phyloP scores from a whole-genome alignment of 2,113 vertebrate genomes.

The Psilopsiagon aurifrons region DNA sequence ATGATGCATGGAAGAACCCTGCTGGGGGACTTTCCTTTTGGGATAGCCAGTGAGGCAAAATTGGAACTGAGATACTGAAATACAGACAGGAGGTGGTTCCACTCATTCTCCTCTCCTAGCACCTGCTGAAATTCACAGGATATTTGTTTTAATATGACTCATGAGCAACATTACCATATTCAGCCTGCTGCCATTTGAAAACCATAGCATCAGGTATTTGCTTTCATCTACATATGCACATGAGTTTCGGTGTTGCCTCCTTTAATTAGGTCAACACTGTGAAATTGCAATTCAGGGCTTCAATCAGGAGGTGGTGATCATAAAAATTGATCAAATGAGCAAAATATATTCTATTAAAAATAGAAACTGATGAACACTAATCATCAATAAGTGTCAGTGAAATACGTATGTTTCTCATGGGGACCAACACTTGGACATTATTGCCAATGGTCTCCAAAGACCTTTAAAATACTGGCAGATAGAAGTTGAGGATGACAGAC shows the following conservation, averaged over 20 bases:
- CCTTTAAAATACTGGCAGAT: not conserved
- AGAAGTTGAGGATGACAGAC: not conserved
- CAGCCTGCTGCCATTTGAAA: not conserved
- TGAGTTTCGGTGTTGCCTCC: accelerated
- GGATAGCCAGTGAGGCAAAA: not conserved
- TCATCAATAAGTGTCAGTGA: not conserved
- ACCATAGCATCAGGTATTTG: not conserved
- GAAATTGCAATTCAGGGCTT: not conserved
- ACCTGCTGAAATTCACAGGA: not conserved
- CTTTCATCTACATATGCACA: not conserved
- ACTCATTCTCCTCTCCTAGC: not conserved
- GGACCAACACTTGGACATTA: not conserved
- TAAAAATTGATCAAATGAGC: not conserved
- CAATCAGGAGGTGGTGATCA: not conserved
- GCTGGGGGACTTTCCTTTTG: not conserved
- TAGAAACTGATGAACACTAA: not conserved
- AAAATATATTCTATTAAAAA: not conserved
- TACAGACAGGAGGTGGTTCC: not conserved
- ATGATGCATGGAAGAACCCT: not conserved
- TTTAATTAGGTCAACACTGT: not conserved
- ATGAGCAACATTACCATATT: not conserved
- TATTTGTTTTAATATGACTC: not conserved
- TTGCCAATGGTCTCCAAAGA: not conserved
- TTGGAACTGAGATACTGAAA: not conserved
- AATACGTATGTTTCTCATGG: not conserved